Conservation (phyloP, 1,140 invertebrate species). For the Lasioglossum baleicum region DNA sequence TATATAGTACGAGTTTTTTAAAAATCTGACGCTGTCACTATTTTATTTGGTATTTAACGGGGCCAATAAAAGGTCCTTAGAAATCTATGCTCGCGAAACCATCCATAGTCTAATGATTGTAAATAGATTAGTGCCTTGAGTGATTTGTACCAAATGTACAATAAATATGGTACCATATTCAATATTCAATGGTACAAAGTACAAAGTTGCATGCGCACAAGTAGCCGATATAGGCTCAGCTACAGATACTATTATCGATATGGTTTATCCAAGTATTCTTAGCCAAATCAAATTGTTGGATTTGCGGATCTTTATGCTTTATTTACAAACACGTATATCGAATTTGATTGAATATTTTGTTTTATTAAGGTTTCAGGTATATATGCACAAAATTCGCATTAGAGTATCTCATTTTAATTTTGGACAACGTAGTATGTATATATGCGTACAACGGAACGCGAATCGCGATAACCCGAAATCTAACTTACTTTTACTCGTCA, state of each 20-base stretch:
- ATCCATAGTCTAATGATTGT: too few species aligned
- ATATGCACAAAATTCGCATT: not conserved
- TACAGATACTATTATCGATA: conserved; percentile 3
- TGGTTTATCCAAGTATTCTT: conserved; percentile 52
- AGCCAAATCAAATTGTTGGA: conserved; percentile 20
- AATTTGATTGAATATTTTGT: too few species aligned
- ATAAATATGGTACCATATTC: conserved; percentile 21
- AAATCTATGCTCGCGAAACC: too few species aligned
- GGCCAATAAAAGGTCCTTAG: too few species aligned
- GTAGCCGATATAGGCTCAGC: conserved; percentile 17
- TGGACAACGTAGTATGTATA: conserved; percentile 31
- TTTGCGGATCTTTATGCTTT: not conserved
- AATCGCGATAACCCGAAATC: not conserved
- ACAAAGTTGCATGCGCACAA: conserved; percentile 40
- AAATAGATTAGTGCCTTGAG: not conserved
- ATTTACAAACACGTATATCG: too few species aligned
- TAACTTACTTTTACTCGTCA: conserved; percentile 18
- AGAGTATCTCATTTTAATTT: conserved; percentile 22
- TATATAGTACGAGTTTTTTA: too few species aligned
- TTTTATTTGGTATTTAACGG: too few species aligned
- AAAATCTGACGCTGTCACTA: too few species aligned
- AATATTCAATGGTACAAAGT: conserved; percentile 26
- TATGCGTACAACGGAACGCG: not conserved
- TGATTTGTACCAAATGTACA: not conserved
- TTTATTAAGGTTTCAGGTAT: too few species aligned